phyloP scores from a whole-genome alignment of 2,113 vertebrate genomes.

The Cygnus buccinator region DNA sequence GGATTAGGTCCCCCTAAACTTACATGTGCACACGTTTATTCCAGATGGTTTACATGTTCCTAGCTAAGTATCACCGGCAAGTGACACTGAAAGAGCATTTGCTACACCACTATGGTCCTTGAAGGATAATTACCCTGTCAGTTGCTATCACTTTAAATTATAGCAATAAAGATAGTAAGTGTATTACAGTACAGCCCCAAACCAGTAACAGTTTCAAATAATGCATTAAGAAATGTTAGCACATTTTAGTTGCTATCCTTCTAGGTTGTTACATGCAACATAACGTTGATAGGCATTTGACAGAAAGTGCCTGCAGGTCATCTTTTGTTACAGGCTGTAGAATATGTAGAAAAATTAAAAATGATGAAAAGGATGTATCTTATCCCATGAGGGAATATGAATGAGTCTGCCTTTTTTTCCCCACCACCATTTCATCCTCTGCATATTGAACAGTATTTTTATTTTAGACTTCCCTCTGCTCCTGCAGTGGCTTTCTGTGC shows the following conservation, averaged over 20 bases:
- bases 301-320: slow-evolving; percentile 45
- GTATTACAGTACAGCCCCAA: slow-evolving; percentile 35
- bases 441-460: slow-evolving; percentile 2
- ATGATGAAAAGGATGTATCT: background rate
- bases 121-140: slow-evolving; percentile 70
- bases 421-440: background rate
- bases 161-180: slow-evolving; percentile 16
- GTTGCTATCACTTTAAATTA: slow-evolving; percentile 50
- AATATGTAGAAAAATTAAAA: slow-evolving; percentile 37
- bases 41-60: slow-evolving; percentile 51
- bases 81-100: slow-evolving; percentile 30
- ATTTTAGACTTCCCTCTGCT: background rate
- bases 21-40: slow-evolving; percentile 41
- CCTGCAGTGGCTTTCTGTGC: background rate
- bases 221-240: background rate
- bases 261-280: background rate
- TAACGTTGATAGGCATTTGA: slow-evolving; percentile 38
- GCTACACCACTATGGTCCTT: slow-evolving; percentile 24
- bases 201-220: slow-evolving; percentile 38
- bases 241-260: slow-evolving; percentile 44
- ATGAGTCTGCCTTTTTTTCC: background rate
- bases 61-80: slow-evolving; percentile 27
- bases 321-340: slow-evolving; percentile 30
- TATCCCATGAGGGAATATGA: slow-evolving; percentile 1
- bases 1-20: slow-evolving; percentile 25